Conservation (phyloP, 2,797 vertebrate genomes). For the Phalanger gymnotis region DNA sequence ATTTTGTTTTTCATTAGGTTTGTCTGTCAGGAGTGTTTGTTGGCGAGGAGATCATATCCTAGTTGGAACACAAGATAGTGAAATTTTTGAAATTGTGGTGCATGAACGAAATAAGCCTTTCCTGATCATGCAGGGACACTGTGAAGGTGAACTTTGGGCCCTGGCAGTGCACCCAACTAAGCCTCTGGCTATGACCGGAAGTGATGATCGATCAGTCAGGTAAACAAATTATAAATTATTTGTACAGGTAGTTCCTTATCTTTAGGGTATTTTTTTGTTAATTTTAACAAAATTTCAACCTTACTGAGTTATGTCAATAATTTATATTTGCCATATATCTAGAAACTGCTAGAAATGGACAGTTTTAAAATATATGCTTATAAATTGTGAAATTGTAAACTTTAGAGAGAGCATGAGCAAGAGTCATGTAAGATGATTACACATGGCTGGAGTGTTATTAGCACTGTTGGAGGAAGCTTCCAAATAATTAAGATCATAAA, state of each 20-base stretch:
- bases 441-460: background rate
- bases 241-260: slow-evolving; percentile 7
- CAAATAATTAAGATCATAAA: background rate
- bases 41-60: slow-evolving; percentile 98
- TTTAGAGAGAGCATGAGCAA: background rate
- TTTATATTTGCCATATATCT: background rate
- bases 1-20: slow-evolving; percentile 85
- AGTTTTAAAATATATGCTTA: background rate
- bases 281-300: background rate
- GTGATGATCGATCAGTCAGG: slow-evolving; percentile 98
- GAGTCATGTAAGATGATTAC: background rate
- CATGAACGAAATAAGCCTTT: slow-evolving; percentile 99
- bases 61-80: slow-evolving; percentile 98
- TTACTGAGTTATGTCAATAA: background rate
- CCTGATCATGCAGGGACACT: slow-evolving; percentile 99
- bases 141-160: slow-evolving; percentile 99
- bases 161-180: slow-evolving; percentile 97
- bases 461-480: background rate
- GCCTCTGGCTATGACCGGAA: slow-evolving; percentile 97
- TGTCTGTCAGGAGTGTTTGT: slow-evolving; percentile 98
- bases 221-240: slow-evolving; percentile 74
- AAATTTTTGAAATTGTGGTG: slow-evolving; percentile 99
- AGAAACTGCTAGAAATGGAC: background rate
- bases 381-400: background rate
- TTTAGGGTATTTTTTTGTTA: background rate